Evolutionary conservation across 2,113 vertebrate species (phyloP), one percentile per base, ranked within the genome.

Genomic region (Dendropsophus ebraccatus): DNA sequence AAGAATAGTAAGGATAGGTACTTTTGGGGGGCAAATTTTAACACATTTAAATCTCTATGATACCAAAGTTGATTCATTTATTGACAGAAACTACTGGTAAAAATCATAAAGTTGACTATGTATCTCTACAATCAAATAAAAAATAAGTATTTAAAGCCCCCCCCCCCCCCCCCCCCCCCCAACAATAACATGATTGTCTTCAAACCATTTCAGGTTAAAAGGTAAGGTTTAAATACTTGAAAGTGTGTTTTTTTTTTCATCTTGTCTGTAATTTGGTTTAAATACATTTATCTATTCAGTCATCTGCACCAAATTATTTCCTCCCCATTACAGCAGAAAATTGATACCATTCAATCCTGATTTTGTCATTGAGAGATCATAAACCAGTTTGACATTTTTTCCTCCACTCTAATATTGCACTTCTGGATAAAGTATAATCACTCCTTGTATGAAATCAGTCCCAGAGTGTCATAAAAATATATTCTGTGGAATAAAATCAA

Each of bases 361-460:
- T 86, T 81, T 80, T 86, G 84, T 86, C 77, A 81, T 86, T 72
- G 84, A 86, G 50, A 80, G 67, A 86, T 86, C 84, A 86, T 79
- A 86, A 80, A 81, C 73, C 65, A 80, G 76, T 81, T 86, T 86
- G 84, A 86, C 84, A 67, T 72, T 70, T 69, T 84, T 86, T 50
- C 28, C 56, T 85, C 75, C 58, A 32, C 67, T 81, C 49, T 72
- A 67, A 67, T 67, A 73, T 70, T 72, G 67, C 77, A 81, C 60
- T 79, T 86, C 65, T 80, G 30, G 70, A 86, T 50, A 86, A 86
- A 72, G 76, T 81, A 45, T 79, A 86, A 86, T 80, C 70, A 62
- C 72, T 58, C 52, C 14, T 28, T 74, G 50, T 58, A 84, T 60
- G 52, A 75, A 84, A 76, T 75, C 82, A 84, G 54, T 47, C 7